These are phyloP conservation scores for Corvus hawaiiensis DNA, from an alignment of 2,113 vertebrate genomes.

Conservation along the genomic window DNA sequence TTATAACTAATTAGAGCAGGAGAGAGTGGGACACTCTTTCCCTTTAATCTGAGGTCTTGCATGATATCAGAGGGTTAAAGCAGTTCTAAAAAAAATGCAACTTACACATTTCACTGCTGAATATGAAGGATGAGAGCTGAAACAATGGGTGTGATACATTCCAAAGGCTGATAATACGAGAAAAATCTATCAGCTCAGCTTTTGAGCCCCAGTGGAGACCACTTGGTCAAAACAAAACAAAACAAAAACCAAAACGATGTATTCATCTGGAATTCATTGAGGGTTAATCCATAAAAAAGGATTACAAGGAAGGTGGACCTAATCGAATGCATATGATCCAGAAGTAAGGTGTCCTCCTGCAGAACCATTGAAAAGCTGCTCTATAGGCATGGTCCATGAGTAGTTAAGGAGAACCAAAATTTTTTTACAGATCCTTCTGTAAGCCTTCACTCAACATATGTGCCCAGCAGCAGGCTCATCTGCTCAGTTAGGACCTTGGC, in stretches of 20 bases:
- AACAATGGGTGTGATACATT: not conserved
- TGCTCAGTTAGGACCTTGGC: not conserved
- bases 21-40: not conserved
- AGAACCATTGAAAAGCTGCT: not conserved
- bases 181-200: not conserved
- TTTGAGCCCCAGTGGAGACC: not conserved
- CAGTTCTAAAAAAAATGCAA: not conserved
- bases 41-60: not conserved
- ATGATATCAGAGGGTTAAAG: not conserved
- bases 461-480: not conserved
- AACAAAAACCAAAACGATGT: not conserved
- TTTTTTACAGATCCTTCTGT: not conserved
- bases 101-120: not conserved
- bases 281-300: not conserved
- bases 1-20: not conserved
- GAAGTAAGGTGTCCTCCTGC: not conserved
- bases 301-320: not conserved
- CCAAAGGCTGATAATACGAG: not conserved
- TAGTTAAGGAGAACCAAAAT: not conserved
- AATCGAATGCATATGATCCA: not conserved
- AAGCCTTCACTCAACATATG: not conserved
- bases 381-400: not conserved
- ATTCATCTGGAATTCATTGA: not conserved
- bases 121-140: not conserved
- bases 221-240: not conserved